phyloP scores from a whole-genome alignment of 2,888 invertebrate species.

The Atrina japonica region DNA sequence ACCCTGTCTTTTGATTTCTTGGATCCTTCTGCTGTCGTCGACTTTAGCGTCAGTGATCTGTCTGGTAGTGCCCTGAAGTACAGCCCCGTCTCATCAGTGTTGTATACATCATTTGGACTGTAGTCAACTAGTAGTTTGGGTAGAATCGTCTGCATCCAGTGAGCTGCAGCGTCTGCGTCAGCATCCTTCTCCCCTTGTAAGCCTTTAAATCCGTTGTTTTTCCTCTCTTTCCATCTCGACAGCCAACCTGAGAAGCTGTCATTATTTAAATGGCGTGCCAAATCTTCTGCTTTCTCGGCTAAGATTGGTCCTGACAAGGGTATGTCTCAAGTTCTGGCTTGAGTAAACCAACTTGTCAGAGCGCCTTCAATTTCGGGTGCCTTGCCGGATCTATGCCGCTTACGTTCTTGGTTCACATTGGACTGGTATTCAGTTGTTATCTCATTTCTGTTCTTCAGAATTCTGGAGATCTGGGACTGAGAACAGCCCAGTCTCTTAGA shows the following conservation, averaged over 20 bases:
- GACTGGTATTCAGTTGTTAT: slow-evolving; percentile 27
- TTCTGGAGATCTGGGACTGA: slow-evolving; percentile 30
- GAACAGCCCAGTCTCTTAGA: slow-evolving; percentile 31
- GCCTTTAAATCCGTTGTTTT: slow-evolving; percentile 12
- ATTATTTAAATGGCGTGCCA: slow-evolving; percentile 1
- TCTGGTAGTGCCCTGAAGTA: slow-evolving; percentile 36
- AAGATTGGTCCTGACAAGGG: slow-evolving; percentile 20
- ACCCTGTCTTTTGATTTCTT: slow-evolving; percentile 41
- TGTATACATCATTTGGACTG: slow-evolving; percentile 37
- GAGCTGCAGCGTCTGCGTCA: slow-evolving; percentile 23
- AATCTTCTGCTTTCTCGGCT: slow-evolving; percentile 1
- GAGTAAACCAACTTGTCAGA: slow-evolving; percentile 30
- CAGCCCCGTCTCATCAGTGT: slow-evolving; percentile 42
- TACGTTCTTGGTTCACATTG: slow-evolving; percentile 38
- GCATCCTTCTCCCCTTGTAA: slow-evolving; percentile 40
- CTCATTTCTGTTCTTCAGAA: slow-evolving; percentile 19
- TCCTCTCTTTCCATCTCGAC: slow-evolving; percentile 36
- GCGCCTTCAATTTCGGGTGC: slow-evolving; percentile 28
- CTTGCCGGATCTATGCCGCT: slow-evolving; percentile 40
- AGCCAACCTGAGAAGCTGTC: slow-evolving; percentile 34
- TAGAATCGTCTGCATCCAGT: slow-evolving; percentile 20
- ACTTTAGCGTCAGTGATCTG: slow-evolving; percentile 16
- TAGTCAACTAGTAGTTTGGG: slow-evolving; percentile 17
- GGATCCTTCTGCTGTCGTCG: slow-evolving; percentile 4
- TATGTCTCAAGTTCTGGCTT: slow-evolving; percentile 23